Evolutionary conservation across 2,888 invertebrate genomes (phyloP), one percentile per base, ranked within the genome.

Genomic region (Heliconius ismenius): DNA sequence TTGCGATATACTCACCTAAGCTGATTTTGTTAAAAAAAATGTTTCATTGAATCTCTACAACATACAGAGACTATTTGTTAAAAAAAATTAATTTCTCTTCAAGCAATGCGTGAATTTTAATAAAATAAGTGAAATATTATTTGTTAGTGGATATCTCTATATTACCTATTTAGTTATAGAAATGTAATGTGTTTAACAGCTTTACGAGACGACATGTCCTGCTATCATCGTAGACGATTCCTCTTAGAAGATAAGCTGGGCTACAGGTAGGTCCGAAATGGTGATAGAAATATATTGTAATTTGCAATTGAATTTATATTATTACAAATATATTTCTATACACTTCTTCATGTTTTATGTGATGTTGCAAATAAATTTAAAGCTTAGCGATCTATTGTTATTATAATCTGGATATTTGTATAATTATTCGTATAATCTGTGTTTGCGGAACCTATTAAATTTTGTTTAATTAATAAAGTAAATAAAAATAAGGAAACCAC

Each of bases 171-270:
- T 54, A 28, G 49, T 49, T 54, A 75, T 78, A 77, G 76, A 75
- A 78, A 73, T 75, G 73, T 76, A 70, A 76, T 82, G 80, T 81
- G 78, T 82, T 84, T 82, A 82, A 79, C 84, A 83, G 83, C 81
- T 72, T 76, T 75, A 78, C 28, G 32, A 49, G 74, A 64, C 9
- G 9, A 70, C 28, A 39, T 28, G 28, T 3, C 65, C 70, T 63
- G 70, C 26, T 43, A n/a, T 26, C 39, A 15, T 26, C 54, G 4
- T 24, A 28, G 60, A 26, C 28, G 18, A 32, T 43, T 65, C 67
- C 43, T 43, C 67, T 60, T 26, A 63, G 67, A 76, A 58, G 60
- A 69, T 43, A 24, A 65, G 18, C 60, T 63, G 26, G 13, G 4
- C 49, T 39, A 26, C 76, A 77, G 79, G 79, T 79, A 79, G 77